phyloP scores from a whole-genome alignment of 1,140 invertebrate genomes.

The Sipha flava region DNA sequence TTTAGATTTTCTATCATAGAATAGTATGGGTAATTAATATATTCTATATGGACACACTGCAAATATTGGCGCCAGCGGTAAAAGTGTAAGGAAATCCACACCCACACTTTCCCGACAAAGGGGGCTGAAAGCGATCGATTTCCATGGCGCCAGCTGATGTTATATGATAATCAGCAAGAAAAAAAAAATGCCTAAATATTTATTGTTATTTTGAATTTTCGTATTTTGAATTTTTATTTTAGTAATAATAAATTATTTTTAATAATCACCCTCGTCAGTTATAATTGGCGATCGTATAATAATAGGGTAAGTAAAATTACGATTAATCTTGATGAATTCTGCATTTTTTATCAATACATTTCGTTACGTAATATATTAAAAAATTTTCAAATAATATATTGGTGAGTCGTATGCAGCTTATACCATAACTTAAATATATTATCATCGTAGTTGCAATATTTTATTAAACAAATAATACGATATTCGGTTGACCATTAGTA shows the following conservation, averaged over 20 bases:
- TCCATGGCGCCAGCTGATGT: conserved; percentile 15
- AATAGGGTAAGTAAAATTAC: not conserved
- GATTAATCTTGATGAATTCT: no score
- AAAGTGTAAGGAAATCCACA: not conserved
- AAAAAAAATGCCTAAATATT: not conserved
- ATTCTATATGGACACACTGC: not conserved
- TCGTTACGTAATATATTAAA: no score
- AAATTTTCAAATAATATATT: no score
- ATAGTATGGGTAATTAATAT: not conserved
- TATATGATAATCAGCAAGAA: not conserved
- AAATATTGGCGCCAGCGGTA: not conserved
- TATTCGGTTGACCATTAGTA: no score
- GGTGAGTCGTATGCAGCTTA: no score
- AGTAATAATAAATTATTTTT: not conserved
- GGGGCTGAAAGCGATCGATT: conserved; percentile 8
- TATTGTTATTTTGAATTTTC: not conserved
- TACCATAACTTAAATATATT: no score
- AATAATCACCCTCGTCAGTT: not conserved
- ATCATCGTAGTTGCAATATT: no score
- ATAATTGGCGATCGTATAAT: not conserved
- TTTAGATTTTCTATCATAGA: not conserved
- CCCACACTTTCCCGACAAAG: not conserved
- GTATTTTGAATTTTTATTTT: not conserved
- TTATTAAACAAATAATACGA: no score
- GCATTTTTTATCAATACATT: no score